A percentile compares a stretch with the other conserved stretches of the same genome.
phyloP scores from a whole-genome alignment of 1,140 invertebrate genomes.

The Leptestheria dahalacensis region DNA sequence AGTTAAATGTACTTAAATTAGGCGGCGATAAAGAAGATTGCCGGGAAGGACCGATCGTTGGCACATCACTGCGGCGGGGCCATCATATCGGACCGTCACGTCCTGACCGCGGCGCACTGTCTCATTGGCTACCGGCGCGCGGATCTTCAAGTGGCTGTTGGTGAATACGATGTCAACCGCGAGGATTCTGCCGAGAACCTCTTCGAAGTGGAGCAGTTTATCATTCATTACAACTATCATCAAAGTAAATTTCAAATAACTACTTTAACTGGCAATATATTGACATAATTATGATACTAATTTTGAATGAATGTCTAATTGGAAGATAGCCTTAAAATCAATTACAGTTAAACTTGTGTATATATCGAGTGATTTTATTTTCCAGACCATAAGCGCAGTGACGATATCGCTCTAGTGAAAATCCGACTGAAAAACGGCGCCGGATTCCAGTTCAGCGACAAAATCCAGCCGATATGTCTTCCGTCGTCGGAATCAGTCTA shows the following conservation, averaged over 20 bases:
- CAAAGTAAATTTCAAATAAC: too few relatives aligned
- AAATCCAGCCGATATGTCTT: slow-evolving; percentile 53
- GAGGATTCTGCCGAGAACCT: slow-evolving; percentile 29
- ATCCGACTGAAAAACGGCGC: slow-evolving; percentile 37
- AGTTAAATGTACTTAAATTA: too few relatives aligned
- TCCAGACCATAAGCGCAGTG: slow-evolving; percentile 44
- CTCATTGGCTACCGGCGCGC: slow-evolving; percentile 30
- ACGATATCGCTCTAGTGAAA: slow-evolving; percentile 51
- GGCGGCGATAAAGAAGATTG: not conserved
- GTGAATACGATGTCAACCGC: slow-evolving; percentile 28
- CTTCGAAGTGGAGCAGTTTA: slow-evolving; percentile 29
- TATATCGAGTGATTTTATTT: not conserved
- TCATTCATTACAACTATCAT: slow-evolving; percentile 24
- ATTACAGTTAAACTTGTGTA: slow-evolving; percentile 18
- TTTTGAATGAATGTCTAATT: too few relatives aligned
- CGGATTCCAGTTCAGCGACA: slow-evolving; percentile 41
- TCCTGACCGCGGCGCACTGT: slow-evolving; percentile 54
- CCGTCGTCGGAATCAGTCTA: slow-evolving; percentile 30
- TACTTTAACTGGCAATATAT: too few relatives aligned
- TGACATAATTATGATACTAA: too few relatives aligned
- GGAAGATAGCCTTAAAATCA: slow-evolving; percentile 40
- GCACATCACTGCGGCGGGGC: slow-evolving; percentile 48
- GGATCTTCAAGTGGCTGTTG: slow-evolving; percentile 29
- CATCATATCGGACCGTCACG: slow-evolving; percentile 36
- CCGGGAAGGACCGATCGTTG: slow-evolving; percentile 26